Conservation (phyloP, 2,797 vertebrate species). For the Lacerta bilineata region DNA sequence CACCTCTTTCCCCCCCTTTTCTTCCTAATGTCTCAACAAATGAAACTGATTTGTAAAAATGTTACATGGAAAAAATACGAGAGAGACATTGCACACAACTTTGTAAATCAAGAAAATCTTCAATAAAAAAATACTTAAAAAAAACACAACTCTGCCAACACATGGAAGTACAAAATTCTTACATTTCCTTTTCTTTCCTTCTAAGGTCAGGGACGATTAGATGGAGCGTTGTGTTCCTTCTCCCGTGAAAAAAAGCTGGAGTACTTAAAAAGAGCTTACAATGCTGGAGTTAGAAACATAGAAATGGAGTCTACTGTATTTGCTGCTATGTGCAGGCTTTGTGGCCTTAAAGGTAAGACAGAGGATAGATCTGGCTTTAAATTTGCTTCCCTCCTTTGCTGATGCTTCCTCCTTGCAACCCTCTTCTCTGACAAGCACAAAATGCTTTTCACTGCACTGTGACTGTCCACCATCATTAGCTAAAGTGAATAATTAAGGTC, state of each 20-base stretch:
- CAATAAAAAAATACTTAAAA: too few relatives aligned
- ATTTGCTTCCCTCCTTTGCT: not conserved
- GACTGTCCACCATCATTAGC: not conserved
- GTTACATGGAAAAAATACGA: too few relatives aligned
- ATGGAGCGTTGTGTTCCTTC: constrained; percentile 90
- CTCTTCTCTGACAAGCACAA: not conserved
- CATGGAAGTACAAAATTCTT: not conserved
- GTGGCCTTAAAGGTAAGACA: constrained; percentile 87
- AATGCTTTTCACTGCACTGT: not conserved
- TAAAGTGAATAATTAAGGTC: not conserved
- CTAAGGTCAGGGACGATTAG: constrained; percentile 88
- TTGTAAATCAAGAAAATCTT: too few relatives aligned
- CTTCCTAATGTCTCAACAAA: too few relatives aligned
- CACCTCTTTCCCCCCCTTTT: too few relatives aligned
- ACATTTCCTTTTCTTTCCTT: constrained; percentile 48
- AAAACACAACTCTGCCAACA: accelerated
- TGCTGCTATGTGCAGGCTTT: constrained; percentile 88
- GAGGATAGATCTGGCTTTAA: accelerated
- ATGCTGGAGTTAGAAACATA: constrained; percentile 86
- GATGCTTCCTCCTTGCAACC: too few relatives aligned
- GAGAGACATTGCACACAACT: too few relatives aligned
- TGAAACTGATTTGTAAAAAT: too few relatives aligned
- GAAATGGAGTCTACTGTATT: constrained; percentile 93
- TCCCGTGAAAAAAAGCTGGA: constrained; percentile 89
- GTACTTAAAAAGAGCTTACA: constrained; percentile 87